Evolutionary conservation across 2,888 invertebrate species (phyloP), one percentile per base, ranked within the genome.

Genomic region (Ectemnius lituratus): DNA sequence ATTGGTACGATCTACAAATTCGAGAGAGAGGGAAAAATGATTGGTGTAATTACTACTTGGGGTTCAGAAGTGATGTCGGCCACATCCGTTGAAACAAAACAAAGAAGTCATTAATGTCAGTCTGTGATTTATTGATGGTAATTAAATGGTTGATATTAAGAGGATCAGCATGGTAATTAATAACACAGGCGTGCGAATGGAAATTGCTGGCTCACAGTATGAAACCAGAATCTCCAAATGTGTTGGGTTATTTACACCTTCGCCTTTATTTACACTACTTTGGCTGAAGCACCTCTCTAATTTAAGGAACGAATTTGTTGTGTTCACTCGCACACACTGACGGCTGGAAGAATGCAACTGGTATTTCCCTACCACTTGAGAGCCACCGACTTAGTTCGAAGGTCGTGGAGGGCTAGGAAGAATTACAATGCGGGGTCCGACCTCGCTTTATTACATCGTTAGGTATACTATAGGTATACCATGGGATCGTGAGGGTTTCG

Each of bases 361-460:
- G 37, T 37, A 37, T 37, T 37, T 37, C 37, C 37, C 37, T 37
- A 37, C 37, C 37, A 37, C 8, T 37, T 37, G 37, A 37, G 11
- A 11, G 11, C 8, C 0, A 6, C 1, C 37, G 37, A 37, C 37
- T 37, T 37, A 52, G 52, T 52, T 52, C 52, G 52, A 16, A 14
- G 52, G 5, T 16, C n/a, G 16, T 11, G 16, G 52, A 14, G 16
- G 52, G 16, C 5, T n/a, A 13, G n/a, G 14, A 52, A 52, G 52
- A 52, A 6, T 52, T 52, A 52, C 52, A 52, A 16, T 52, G 52
- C 5, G n/a, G 16, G n/a, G 14, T 52, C 52, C 52, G 16, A 14
- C 52, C 4, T 16, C 28, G 57, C 46, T 70, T 66, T 62, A 66
- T 66, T 49, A 70, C 47, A 14, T 23, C 14, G 16, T 61, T 66